Conservation (phyloP, 2,888 invertebrate species). For the Scaptomyza cyrtandrae region DNA sequence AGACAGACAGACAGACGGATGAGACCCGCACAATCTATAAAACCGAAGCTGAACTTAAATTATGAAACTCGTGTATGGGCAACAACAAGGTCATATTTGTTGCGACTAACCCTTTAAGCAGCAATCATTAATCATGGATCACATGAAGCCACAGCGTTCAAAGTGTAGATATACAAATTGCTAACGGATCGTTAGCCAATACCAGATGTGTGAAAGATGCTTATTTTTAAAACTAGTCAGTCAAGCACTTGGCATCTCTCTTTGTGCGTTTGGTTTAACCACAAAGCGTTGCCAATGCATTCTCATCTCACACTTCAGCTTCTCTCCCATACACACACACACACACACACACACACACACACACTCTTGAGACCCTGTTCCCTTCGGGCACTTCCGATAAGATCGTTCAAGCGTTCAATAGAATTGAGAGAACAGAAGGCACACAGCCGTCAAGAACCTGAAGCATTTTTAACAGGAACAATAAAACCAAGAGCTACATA, state of each 20-base stretch:
- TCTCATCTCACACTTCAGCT: conserved; percentile 24
- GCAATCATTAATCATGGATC: conserved; percentile 50
- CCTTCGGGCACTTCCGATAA: conserved; percentile 72
- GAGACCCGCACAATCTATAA: conserved; percentile 46
- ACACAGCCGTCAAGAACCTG: conserved; percentile 36
- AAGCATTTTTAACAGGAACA: conserved; percentile 58
- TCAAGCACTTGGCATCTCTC: conserved; percentile 24
- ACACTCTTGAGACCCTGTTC: conserved; percentile 10
- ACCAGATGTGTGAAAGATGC: conserved; percentile 7
- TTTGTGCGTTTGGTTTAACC: conserved; percentile 22
- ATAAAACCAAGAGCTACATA: conserved; percentile 58
- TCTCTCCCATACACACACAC: conserved; percentile 4
- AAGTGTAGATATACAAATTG: conserved; percentile 13
- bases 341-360: not conserved
- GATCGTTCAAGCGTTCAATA: conserved; percentile 69
- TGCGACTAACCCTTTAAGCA: conserved; percentile 4
- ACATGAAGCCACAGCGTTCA: conserved; percentile 4
- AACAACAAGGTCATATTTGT: conserved; percentile 52
- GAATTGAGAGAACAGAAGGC: conserved; percentile 52
- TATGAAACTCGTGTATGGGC: conserved; percentile 52
- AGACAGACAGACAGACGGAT: conserved; percentile 31
- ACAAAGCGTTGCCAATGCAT: conserved; percentile 35
- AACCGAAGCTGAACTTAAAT: conserved; percentile 41
- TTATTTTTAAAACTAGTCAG: conserved; percentile 7
- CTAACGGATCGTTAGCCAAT: conserved; percentile 36